phyloP scores from a whole-genome alignment of 1,140 invertebrate species.

The Tribolium madens region DNA sequence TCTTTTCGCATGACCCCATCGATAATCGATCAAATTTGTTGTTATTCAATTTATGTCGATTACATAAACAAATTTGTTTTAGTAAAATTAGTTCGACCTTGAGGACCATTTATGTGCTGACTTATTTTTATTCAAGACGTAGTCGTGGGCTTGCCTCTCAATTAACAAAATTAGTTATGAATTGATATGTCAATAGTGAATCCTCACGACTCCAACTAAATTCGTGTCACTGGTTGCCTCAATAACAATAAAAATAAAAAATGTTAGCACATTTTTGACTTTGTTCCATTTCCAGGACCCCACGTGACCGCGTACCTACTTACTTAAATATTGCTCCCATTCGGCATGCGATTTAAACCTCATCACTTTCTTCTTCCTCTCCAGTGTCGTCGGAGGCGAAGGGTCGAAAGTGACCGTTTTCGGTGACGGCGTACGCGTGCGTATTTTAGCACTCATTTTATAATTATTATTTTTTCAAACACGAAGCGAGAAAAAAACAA shows the following conservation, averaged over 20 bases:
- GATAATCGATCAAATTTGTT: background rate
- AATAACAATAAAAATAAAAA: background rate
- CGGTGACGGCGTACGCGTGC: constrained; percentile 63
- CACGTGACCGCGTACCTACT: constrained; percentile 58
- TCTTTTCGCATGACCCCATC: background rate
- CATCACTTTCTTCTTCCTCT: constrained; percentile 48
- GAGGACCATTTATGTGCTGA: constrained; percentile 17
- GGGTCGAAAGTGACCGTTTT: constrained; percentile 65
- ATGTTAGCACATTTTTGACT: background rate
- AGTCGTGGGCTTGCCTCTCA: constrained; percentile 16
- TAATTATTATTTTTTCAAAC: background rate
- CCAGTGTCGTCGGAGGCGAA: constrained; percentile 59
- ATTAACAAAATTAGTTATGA: background rate
- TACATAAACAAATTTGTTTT: constrained; percentile 35
- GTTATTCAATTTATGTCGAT: background rate
- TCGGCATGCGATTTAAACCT: constrained; percentile 57
- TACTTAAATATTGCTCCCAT: constrained; percentile 64
- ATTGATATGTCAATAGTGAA: background rate
- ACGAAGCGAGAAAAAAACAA: constrained; percentile 33
- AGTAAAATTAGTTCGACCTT: constrained; percentile 33
- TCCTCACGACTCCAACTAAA: too few relatives aligned
- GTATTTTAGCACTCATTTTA: constrained; percentile 60
- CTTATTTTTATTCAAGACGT: constrained; percentile 30
- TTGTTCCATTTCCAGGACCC: background rate
- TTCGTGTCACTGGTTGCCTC: too few relatives aligned